phyloP scores from a whole-genome alignment of 2,797 vertebrate genomes.

The Odontamblyopus rebecca region DNA sequence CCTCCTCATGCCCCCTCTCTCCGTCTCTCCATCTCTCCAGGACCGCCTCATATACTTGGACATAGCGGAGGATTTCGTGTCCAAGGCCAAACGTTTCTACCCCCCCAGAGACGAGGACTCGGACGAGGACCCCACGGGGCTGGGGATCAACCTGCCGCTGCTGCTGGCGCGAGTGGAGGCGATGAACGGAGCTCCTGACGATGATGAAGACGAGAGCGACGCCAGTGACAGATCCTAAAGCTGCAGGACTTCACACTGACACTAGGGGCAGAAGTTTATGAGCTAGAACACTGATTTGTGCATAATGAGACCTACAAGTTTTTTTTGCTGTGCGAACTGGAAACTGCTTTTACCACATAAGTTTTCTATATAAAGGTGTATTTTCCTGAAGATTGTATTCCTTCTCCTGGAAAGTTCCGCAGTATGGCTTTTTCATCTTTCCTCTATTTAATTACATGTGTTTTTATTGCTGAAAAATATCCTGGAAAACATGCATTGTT shows the following conservation, averaged over 20 bases:
- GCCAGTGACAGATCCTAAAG: constrained; percentile 40
- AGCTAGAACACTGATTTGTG: constrained; percentile 30
- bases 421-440: too few relatives aligned
- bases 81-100: constrained; percentile 79
- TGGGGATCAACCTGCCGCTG: constrained; percentile 70
- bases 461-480: too few relatives aligned
- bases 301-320: background rate
- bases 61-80: constrained; percentile 81
- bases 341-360: background rate
- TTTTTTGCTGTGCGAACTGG: background rate
- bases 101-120: constrained; percentile 72
- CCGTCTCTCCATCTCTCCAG: constrained; percentile 49
- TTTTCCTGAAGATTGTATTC: too few relatives aligned
- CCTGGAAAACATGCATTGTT: too few relatives aligned
- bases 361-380: background rate
- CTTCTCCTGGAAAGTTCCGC: too few relatives aligned
- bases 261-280: constrained; percentile 62
- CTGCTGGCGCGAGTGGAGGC: constrained; percentile 72
- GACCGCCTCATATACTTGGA: constrained; percentile 84
- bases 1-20: background rate
- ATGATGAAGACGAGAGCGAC: constrained; percentile 42
- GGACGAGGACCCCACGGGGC: constrained; percentile 59
- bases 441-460: too few relatives aligned
- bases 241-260: constrained; percentile 49
- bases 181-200: constrained; percentile 50